Conservation (phyloP, 2,797 vertebrate species). For the Intellagama lesueurii region DNA sequence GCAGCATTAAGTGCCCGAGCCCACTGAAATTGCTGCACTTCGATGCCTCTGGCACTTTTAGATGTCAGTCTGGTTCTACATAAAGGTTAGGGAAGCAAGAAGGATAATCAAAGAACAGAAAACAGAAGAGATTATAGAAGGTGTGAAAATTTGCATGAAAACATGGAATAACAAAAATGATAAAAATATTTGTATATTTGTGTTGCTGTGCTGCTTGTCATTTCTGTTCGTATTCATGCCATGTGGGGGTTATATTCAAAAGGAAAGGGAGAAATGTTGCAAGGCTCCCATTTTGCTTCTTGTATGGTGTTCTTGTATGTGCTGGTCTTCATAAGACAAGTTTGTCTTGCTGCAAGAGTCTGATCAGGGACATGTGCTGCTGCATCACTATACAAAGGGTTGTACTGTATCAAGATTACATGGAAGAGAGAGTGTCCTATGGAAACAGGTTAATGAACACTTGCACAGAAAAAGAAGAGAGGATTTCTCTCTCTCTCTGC, state of each 20-base stretch:
- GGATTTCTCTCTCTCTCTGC: not conserved
- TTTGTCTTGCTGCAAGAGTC: not conserved
- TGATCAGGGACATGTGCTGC: not conserved
- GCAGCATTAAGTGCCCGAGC: not conserved
- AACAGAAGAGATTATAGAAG: not conserved
- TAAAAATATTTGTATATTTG: not conserved
- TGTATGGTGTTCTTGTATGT: not conserved
- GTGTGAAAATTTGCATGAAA: not conserved
- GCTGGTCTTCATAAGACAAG: not conserved
- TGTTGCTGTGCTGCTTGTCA: not conserved
- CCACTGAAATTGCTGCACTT: not conserved
- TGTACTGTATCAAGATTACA: not conserved
- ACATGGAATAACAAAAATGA: not conserved
- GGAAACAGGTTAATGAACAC: not conserved
- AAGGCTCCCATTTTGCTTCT: not conserved
- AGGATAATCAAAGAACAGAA: not conserved
- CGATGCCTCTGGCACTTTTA: not conserved
- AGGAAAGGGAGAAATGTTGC: not conserved
- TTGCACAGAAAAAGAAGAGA: not conserved
- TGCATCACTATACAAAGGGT: not conserved
- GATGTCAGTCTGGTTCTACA: not conserved
- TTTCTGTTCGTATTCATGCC: not conserved
- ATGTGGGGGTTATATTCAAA: not conserved
- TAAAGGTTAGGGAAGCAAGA: not conserved
- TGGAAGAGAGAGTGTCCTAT: not conserved